Conservation (phyloP, 2,888 invertebrate genomes). For the Taenaris catops region DNA sequence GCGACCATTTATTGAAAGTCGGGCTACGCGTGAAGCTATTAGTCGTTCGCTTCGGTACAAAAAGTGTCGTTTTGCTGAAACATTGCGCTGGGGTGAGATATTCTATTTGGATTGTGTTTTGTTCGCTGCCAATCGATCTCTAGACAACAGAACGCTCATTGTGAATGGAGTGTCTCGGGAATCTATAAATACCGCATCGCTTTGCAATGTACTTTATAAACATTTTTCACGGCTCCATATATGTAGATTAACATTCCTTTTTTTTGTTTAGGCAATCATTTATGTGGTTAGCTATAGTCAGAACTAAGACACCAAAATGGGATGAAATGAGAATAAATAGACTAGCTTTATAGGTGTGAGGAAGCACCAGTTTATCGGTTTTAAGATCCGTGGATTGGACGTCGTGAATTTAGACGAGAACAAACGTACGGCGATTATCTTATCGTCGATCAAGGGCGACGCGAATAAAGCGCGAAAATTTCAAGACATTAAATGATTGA, state of each 20-base stretch:
- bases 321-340: slow-evolving; percentile 1
- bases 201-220: slow-evolving; percentile 59
- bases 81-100: slow-evolving; percentile 61
- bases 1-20: slow-evolving; percentile 66
- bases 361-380: slow-evolving; percentile 2
- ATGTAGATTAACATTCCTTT: too few species aligned
- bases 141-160: slow-evolving; percentile 67
- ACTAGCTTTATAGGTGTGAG: slow-evolving; percentile 1
- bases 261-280: too few species aligned
- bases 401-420: too few species aligned
- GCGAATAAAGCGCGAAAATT: too few species aligned
- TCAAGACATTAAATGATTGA: too few species aligned
- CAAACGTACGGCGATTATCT: too few species aligned
- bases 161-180: slow-evolving; percentile 68
- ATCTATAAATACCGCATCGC: slow-evolving; percentile 69
- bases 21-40: slow-evolving; percentile 68
- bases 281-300: too few species aligned
- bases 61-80: slow-evolving; percentile 72
- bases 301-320: too few species aligned
- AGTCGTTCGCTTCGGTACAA: slow-evolving; percentile 60
- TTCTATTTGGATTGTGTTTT: slow-evolving; percentile 76
- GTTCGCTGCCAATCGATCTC: slow-evolving; percentile 73
- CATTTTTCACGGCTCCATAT: not conserved
- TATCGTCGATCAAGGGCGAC: too few species aligned
- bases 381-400: too few species aligned